These are phyloP conservation scores for Tetanocera ferruginea DNA, from an alignment of 2,888 invertebrate species.

Conservation along the genomic window DNA sequence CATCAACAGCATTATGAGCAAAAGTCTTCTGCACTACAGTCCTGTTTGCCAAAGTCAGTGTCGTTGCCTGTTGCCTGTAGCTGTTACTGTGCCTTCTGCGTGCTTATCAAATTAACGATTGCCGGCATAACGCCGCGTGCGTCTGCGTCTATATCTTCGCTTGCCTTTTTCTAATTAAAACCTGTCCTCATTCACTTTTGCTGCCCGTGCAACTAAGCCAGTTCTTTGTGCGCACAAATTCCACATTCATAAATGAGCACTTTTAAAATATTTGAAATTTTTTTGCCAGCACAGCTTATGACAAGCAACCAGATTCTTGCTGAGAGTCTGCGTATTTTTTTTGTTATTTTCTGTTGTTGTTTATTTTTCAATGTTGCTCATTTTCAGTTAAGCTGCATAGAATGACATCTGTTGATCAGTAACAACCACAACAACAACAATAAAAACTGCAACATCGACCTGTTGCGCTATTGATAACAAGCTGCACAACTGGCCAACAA, in stretches of 20 bases:
- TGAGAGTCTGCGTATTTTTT: not conserved
- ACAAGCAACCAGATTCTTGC: conserved; percentile 23
- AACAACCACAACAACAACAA: not conserved
- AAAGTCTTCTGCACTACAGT: not conserved
- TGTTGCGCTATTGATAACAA: conserved; percentile 2
- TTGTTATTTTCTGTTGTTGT: not conserved
- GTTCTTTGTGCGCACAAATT: not conserved
- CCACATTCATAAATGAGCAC: conserved; percentile 28
- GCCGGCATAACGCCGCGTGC: conserved; percentile 18
- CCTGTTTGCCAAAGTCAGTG: not conserved
- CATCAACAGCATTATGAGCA: not conserved
- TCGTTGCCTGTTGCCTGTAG: not conserved
- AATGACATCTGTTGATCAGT: conserved; percentile 6
- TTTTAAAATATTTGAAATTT: conserved; percentile 35
- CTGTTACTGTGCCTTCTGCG: not conserved
- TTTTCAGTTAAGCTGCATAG: not conserved
- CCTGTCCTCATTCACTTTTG: conserved; percentile 35
- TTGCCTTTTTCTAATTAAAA: conserved; percentile 32
- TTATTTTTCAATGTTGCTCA: not conserved
- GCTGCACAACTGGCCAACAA: not conserved
- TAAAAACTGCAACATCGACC: not conserved
- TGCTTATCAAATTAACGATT: conserved; percentile 13
- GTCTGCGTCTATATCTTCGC: not conserved
- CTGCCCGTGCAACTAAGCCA: not conserved
- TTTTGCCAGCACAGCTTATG: not conserved